Evolutionary conservation across 2,797 vertebrate genomes (phyloP), one percentile per base, ranked within the genome.

Genomic region (Peromyscus eremicus): DNA sequence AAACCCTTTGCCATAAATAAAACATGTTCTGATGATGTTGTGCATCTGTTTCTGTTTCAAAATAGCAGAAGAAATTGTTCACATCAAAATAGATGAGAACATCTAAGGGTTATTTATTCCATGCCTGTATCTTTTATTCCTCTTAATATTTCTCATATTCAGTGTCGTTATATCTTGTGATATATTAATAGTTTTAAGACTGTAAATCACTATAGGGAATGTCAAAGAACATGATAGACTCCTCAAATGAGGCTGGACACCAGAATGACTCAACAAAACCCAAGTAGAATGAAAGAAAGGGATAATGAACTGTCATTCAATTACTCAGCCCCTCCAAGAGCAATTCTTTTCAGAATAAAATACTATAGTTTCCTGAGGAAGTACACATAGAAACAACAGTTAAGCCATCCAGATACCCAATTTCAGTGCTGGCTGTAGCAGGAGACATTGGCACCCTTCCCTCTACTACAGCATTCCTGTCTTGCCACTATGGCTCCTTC

Each of bases 1-100:
- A 96, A 95, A 57, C 37, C 23, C 46, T 90, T 96, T 91, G 52
- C 25, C 6, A 57, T 96, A 94, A 92, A 89, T 88, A 95, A 84
- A 95, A 97, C 57, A 80, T 46, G 52, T 5, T 70, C 14, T 79
- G 71, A 82, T 57, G 55, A 73, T n/a, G 32, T n/a, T 55, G 55
- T 55, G 8, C 23, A 88, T n/a, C 43, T 87, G 29, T 3, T 82
- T 93, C 21, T 84, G 52, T 57, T n/a, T 84, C 49, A 62, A 68
- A 6, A 2, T 87, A 40, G 32, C 6, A 90, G 55, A 90, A 23
- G 52, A 73, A 64, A 83, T 2, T 75, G 4, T 85, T 91, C 60
- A 93, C 55, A 85, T 60, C 37, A 80, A 70, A 34, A 71, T 23
- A 92, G 1, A 12, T 8, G 83, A 62, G 29, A 85, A 9, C 27